Base-by-base conservation (phyloP, 1,140 invertebrate species). In the Armadillidium nasatum region DNA sequence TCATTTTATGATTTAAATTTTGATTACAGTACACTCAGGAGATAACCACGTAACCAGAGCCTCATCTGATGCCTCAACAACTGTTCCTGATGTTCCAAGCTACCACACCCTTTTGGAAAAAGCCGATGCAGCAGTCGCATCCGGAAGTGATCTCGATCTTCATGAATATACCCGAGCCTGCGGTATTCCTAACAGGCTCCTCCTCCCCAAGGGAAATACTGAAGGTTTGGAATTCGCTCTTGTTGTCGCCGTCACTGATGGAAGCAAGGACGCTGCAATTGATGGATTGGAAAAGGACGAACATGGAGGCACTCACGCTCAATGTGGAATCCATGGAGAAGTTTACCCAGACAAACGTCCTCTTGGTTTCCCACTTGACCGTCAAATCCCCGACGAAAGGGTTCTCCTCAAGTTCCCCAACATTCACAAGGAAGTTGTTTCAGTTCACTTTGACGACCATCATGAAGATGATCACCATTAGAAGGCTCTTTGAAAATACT, bases 151-250 rank as follows among this genome's bases (percentile, higher is more conserved):
- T 76, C 15, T n/a, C n/a, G 44, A 73, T 45, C 67, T 73, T 19
- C 19, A 72, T 11, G 6, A 85, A 84, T 84, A 86, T 70, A 85
- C n/a, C 44, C 85, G 87, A 60, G 82, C 86, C 81, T 88, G 86
- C 78, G 87, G 88, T 69, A 89, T 88, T n/a, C 85, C 89, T 89
- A 85, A 87, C 78, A 87, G 88, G 73, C 82, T 89, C 44, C 79
- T 88, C 33, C 82, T 90, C n/a, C 89, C 89, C 33, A 88, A 87
- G 71, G 89, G 89, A 79, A 84, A 82, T 76, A 80, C 81, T 0
- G 84, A 85, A 33, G 87, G 87, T 46, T 84, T 86, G 83, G 82
- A 79, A 15, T 86, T 83, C 83, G 85, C 84, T 50, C 77, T 87
- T 19, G 86, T 87, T 83, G 83, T 87, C 74, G 85, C 83, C 70